Conservation (phyloP, 53 echinoderm and acorn worm genomes). For the Hippasteria phrygiana region DNA sequence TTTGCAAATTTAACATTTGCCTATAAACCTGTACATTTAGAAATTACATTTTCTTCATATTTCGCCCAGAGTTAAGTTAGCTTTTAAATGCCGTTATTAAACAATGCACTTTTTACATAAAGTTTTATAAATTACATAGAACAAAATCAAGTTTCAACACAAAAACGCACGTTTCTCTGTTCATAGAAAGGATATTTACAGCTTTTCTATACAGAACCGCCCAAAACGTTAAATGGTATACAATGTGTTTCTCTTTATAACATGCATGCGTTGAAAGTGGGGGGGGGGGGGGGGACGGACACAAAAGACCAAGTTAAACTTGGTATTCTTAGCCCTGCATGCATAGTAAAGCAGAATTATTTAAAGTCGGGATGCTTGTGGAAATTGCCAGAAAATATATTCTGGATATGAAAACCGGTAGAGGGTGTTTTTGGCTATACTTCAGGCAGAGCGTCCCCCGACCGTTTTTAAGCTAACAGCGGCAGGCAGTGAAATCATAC, state of each 20-base stretch:
- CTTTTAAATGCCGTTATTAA: conserved; percentile 8
- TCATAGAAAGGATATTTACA: conserved; percentile 9
- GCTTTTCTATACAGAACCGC: not conserved
- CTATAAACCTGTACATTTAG: too few relatives aligned
- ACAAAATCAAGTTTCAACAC: not conserved
- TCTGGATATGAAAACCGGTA: not conserved
- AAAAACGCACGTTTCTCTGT: not conserved
- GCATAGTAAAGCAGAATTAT: too few relatives aligned
- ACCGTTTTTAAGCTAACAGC: too few relatives aligned
- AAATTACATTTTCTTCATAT: too few relatives aligned
- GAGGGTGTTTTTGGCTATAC: not conserved
- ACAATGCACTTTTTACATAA: not conserved
- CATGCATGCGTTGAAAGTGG: not conserved
- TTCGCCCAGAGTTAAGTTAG: too few relatives aligned
- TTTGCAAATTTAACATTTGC: too few relatives aligned
- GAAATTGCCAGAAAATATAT: too few relatives aligned
- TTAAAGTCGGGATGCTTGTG: too few relatives aligned
- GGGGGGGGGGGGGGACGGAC: not conserved
- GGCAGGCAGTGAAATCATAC: too few relatives aligned
- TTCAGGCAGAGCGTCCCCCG: not conserved
- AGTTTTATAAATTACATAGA: conserved; percentile 55
- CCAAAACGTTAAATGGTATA: conserved; percentile 7
- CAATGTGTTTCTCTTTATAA: not conserved
- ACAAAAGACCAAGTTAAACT: not conserved
- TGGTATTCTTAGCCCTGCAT: not conserved